phyloP scores from a whole-genome alignment of 2,113 vertebrate species.

The Salvelinus sp. region DNA sequence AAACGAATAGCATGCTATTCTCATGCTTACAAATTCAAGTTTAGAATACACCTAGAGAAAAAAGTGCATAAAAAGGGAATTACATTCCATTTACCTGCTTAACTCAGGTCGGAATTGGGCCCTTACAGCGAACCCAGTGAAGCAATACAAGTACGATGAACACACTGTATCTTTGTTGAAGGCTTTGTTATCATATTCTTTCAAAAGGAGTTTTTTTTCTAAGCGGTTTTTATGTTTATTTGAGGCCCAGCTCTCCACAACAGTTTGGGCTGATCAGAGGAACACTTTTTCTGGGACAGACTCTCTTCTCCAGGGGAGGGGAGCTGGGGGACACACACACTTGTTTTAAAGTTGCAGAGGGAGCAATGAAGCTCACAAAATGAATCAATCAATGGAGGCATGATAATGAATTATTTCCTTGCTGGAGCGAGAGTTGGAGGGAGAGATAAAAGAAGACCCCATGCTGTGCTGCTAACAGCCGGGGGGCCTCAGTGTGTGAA shows the following conservation, averaged over 20 bases:
- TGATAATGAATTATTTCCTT: slow-evolving; percentile 80
- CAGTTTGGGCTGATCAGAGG: background rate
- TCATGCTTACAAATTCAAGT: too few relatives aligned
- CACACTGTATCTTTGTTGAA: too few relatives aligned
- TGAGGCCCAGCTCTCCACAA: slow-evolving; percentile 23
- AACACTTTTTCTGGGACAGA: background rate
- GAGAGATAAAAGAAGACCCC: slow-evolving; percentile 77
- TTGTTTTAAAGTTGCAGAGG: slow-evolving; percentile 11
- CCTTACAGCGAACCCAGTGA: too few relatives aligned
- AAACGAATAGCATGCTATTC: too few relatives aligned
- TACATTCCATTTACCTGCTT: too few relatives aligned
- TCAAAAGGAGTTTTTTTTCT: too few relatives aligned
- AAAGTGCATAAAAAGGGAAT: too few relatives aligned
- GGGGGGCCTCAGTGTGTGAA: slow-evolving; percentile 45
- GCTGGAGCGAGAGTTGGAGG: slow-evolving; percentile 63
- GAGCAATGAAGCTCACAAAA: slow-evolving; percentile 42
- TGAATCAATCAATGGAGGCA: slow-evolving; percentile 69
- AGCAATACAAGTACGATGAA: too few relatives aligned
- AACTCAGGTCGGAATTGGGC: too few relatives aligned
- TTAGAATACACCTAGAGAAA: too few relatives aligned
- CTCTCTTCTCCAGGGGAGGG: background rate
- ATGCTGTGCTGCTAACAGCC: slow-evolving; percentile 62
- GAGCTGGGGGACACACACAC: slow-evolving; percentile 3
- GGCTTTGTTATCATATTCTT: too few relatives aligned
- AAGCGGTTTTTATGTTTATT: too few relatives aligned